Evolutionary conservation across 53 echinoderm and acorn worm species (phyloP), one percentile per base, ranked within the genome.

Genomic region (Arbacia lixula): DNA sequence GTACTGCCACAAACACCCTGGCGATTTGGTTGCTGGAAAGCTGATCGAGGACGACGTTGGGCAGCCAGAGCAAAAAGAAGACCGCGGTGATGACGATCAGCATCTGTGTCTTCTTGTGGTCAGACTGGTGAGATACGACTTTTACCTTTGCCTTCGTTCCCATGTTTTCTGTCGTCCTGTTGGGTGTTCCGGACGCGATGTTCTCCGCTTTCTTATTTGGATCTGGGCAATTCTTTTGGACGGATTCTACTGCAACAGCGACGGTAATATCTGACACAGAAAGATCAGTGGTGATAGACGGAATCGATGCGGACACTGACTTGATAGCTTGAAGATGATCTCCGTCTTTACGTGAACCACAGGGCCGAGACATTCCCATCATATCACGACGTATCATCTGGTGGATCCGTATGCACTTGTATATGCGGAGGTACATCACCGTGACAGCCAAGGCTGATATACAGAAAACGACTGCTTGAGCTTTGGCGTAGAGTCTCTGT

Each of bases 31-130:
- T 8, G 32, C 4, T 2, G 9, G 52, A 29, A 29, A 74, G 14
- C 53, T 74, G 74, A 53, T 74, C 53, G 31, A 74, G 32, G 6
- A 74, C 53, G 16, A 74, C 50, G 35, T 32, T 74, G 3, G 74
- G 74, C 1, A 74, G 74, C 74, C 74, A 74, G 53, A 51, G 34
- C 31, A 53, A 10, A 35, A 52, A 74, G 43, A 74, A 74, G 8
- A 74, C 35, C 52, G 35, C 53, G 6, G 74, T 74, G 53, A 74
- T 74, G 53, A 74, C 53, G 51, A 74, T 74, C 31, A 74, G 50
- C 0, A 53, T 49, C 53, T 32, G 53, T 6, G 74, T 74, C 31
- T 51, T 74, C 32, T 53, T 74, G 28, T 74, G 74, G 38, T 74
- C 74, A 2, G 74, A 53, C 32, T 12, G 51, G 17, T 32, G 31